phyloP scores from a whole-genome alignment of 2,888 invertebrate genomes.

The Limnephilus auricula region DNA sequence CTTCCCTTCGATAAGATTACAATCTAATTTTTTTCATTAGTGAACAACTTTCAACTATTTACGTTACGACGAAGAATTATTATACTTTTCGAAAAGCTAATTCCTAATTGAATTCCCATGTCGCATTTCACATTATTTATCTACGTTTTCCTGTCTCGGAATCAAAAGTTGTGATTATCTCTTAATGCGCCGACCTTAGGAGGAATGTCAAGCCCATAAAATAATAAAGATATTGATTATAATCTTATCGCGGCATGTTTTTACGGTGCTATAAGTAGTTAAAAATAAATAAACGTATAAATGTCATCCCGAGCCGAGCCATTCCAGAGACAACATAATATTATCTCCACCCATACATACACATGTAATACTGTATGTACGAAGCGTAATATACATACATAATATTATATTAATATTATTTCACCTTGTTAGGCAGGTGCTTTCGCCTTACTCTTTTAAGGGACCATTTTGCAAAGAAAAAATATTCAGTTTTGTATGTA shows the following conservation, averaged over 20 bases:
- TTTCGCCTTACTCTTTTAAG: background rate
- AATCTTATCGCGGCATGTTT: background rate
- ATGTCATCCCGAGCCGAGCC: background rate
- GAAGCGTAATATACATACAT: background rate
- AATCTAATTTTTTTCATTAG: background rate
- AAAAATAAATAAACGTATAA: background rate
- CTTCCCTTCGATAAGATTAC: background rate
- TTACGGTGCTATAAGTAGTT: background rate
- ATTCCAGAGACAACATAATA: background rate
- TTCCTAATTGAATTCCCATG: background rate
- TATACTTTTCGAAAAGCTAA: background rate
- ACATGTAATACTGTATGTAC: background rate
- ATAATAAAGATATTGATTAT: constrained; percentile 20
- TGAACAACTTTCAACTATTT: background rate
- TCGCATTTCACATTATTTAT: background rate
- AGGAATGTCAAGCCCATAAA: constrained; percentile 5
- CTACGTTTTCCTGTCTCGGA: background rate
- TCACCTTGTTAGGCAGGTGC: background rate
- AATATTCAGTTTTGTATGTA: background rate
- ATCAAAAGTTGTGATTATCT: background rate
- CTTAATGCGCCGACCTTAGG: background rate
- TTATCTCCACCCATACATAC: background rate
- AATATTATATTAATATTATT: background rate
- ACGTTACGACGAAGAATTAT: background rate
- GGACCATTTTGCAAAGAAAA: background rate